Percentiles rank a stretch among this genome's conserved stretches.
phyloP scores from a whole-genome alignment of 2,113 vertebrate species.

The Acrocephalus kingi region DNA sequence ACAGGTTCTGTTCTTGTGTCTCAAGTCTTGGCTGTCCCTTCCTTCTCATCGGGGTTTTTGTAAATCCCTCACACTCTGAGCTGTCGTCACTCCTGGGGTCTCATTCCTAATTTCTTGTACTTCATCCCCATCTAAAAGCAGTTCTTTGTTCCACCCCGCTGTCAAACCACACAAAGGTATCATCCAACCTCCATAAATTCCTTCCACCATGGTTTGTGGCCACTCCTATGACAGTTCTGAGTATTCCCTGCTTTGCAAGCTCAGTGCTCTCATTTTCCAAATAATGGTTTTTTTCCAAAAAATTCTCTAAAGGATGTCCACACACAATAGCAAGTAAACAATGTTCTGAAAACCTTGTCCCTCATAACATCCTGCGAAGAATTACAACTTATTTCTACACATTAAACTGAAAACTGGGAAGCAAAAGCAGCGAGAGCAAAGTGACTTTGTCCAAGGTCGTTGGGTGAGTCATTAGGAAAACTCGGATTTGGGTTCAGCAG shows the following conservation, averaged over 20 bases:
- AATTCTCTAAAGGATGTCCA: rapidly evolving
- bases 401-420: background rate
- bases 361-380: rapidly evolving
- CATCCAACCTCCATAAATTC: background rate
- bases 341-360: background rate
- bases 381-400: rapidly evolving
- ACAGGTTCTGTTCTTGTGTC: too few relatives aligned
- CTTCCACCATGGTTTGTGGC: too few relatives aligned
- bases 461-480: constrained; percentile 12
- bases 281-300: rapidly evolving
- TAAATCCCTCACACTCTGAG: too few relatives aligned
- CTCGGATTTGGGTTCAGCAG: background rate
- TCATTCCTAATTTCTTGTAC: background rate
- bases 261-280: background rate
- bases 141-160: background rate
- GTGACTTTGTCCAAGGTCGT: background rate
- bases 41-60: too few relatives aligned
- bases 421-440: background rate
- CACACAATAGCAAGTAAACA: background rate
- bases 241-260: background rate
- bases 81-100: background rate
- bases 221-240: background rate
- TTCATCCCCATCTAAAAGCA: background rate
- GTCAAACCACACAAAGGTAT: background rate
- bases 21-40: too few relatives aligned